Percentiles rank a stretch among this genome's conserved stretches.
phyloP scores from a whole-genome alignment of 2,113 vertebrate genomes.

The Microtus richardsoni region DNA sequence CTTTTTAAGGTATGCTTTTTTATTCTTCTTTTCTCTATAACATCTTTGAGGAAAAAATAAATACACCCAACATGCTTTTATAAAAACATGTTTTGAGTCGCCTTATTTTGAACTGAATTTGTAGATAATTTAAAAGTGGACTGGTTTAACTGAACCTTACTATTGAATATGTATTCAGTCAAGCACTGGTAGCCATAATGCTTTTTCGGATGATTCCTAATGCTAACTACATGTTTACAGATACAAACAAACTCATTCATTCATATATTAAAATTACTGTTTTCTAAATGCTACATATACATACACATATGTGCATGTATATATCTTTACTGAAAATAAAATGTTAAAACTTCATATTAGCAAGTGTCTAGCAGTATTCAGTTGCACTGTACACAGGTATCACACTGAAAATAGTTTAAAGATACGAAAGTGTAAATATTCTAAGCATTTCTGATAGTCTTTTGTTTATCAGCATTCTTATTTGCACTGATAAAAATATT shows the following conservation, averaged over 20 bases:
- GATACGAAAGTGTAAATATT: neutral
- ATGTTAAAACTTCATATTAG: neutral
- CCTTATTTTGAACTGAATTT: neutral
- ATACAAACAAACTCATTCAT: neutral
- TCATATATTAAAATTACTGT: slow-evolving; percentile 27
- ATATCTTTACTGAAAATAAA: neutral
- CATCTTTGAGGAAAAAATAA: neutral
- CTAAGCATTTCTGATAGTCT: neutral
- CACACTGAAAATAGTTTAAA: slow-evolving; percentile 36
- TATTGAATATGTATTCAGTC: neutral
- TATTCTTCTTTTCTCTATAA: neutral
- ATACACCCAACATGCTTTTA: neutral
- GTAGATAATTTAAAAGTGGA: neutral
- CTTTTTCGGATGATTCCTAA: neutral
- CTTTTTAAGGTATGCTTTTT: neutral
- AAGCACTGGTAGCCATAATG: neutral
- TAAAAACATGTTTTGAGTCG: slow-evolving; percentile 32
- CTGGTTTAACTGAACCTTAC: slow-evolving; percentile 8
- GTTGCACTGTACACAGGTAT: neutral
- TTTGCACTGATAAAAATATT: slow-evolving; percentile 17
- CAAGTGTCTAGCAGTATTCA: slow-evolving; percentile 11
- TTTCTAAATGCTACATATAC: neutral
- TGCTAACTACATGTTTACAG: neutral
- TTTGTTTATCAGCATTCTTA: neutral
- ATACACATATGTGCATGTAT: neutral